phyloP scores from a whole-genome alignment of 2,888 invertebrate genomes.

The Aporophyla nigra region DNA sequence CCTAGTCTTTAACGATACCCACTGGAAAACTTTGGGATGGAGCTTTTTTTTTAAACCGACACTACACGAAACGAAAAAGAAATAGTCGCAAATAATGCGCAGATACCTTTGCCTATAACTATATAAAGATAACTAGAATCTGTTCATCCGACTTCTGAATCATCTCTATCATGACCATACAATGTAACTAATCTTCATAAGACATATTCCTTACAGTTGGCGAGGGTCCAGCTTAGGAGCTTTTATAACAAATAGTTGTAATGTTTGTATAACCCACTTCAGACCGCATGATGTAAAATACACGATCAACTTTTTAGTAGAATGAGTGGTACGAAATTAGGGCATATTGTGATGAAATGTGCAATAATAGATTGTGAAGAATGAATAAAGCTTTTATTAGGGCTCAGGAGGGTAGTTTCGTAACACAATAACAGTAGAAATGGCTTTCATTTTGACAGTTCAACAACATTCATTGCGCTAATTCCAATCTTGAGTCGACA shows the following conservation, averaged over 20 bases:
- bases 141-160: neutral
- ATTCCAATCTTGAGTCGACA: too few species aligned
- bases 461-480: too few species aligned
- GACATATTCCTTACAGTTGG: slow-evolving; percentile 52
- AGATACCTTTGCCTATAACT: neutral
- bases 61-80: too few species aligned
- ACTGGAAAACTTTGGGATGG: too few species aligned
- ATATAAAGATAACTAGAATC: too few species aligned
- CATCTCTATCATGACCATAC: neutral
- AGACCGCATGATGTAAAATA: slow-evolving; percentile 13
- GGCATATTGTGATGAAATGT: slow-evolving; percentile 8
- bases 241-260: slow-evolving; percentile 52
- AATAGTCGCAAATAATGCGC: neutral
- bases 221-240: slow-evolving; percentile 49
- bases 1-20: too few species aligned
- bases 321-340: slow-evolving; percentile 1
- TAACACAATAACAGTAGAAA: too few species aligned
- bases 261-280: slow-evolving; percentile 53
- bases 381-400: neutral
- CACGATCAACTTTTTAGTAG: slow-evolving; percentile 6
- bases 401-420: too few species aligned
- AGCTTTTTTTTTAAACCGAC: too few species aligned
- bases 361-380: neutral
- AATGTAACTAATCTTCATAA: slow-evolving; percentile 23
- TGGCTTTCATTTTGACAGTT: too few species aligned